phyloP scores from a whole-genome alignment of 2,888 invertebrate species.

The Polydesmus complanatus region DNA sequence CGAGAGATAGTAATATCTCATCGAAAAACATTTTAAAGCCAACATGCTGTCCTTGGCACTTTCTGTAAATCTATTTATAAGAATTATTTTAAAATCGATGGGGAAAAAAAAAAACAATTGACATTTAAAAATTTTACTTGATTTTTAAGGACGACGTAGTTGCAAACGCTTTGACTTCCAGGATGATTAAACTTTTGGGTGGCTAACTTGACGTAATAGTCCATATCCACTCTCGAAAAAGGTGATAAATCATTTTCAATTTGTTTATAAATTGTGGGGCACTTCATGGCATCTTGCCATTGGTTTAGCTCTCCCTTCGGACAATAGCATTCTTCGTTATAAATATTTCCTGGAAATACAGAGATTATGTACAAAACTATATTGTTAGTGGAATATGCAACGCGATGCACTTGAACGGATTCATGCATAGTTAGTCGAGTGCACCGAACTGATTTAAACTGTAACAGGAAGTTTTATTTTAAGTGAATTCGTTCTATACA shows the following conservation, averaged over 20 bases:
- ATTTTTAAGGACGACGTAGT: conserved; percentile 73
- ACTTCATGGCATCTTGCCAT: conserved; percentile 53
- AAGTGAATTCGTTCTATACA: too few species aligned
- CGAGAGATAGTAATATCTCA: conserved; percentile 62
- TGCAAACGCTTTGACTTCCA: conserved; percentile 71
- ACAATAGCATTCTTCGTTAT: conserved; percentile 73
- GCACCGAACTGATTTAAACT: too few species aligned
- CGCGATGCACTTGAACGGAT: too few species aligned
- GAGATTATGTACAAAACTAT: too few species aligned
- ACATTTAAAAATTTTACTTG: conserved; percentile 33
- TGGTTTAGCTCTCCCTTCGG: conserved; percentile 46
- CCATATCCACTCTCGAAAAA: conserved; percentile 57
- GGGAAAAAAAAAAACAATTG: conserved; percentile 11
- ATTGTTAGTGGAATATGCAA: too few species aligned
- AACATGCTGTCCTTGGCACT: conserved; percentile 85
- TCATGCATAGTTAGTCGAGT: too few species aligned
- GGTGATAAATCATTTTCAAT: conserved; percentile 54
- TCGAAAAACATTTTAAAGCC: conserved; percentile 95
- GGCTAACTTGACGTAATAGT: conserved; percentile 46
- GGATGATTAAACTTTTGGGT: conserved; percentile 59
- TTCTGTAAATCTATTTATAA: conserved; percentile 49
- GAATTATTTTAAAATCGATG: conserved; percentile 12
- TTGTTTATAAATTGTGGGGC: conserved; percentile 44
- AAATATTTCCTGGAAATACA: conserved; percentile 50
- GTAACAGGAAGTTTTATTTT: too few species aligned